Percentiles rank a stretch among this genome's conserved stretches.
phyloP scores from a whole-genome alignment of 2,113 vertebrate species.

The Chionis minor region DNA sequence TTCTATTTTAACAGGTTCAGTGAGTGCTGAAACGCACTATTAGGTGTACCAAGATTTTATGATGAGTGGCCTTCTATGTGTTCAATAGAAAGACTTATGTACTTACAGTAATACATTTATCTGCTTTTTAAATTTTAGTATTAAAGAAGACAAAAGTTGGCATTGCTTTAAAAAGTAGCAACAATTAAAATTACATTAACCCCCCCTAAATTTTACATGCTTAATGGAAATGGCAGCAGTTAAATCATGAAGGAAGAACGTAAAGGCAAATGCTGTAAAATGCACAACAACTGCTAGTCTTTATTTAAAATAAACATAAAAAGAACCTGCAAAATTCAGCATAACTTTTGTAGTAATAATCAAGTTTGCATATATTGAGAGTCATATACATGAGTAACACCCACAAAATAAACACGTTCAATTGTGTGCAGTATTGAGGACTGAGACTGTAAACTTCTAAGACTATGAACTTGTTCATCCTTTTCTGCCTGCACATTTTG shows the following conservation, averaged over 20 bases:
- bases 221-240: background rate
- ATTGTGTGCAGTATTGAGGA: background rate
- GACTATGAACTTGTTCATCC: background rate
- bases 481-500: background rate
- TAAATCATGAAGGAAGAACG: background rate
- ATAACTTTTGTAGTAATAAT: background rate
- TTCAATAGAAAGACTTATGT: background rate
- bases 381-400: background rate
- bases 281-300: background rate
- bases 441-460: background rate
- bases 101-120: background rate
- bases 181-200: background rate
- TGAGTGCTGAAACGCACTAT: background rate
- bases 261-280: background rate
- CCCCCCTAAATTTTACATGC: background rate
- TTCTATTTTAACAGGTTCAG: background rate
- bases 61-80: background rate
- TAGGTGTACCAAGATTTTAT: background rate
- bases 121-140: background rate
- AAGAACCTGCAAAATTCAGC: background rate
- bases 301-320: background rate
- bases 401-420: accelerated
- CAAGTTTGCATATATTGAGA: background rate
- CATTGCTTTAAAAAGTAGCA: background rate
- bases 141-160: background rate